These are phyloP conservation scores for Phataginus tricuspis DNA, from an alignment of 2,797 vertebrate species.

Conservation along the genomic window DNA sequence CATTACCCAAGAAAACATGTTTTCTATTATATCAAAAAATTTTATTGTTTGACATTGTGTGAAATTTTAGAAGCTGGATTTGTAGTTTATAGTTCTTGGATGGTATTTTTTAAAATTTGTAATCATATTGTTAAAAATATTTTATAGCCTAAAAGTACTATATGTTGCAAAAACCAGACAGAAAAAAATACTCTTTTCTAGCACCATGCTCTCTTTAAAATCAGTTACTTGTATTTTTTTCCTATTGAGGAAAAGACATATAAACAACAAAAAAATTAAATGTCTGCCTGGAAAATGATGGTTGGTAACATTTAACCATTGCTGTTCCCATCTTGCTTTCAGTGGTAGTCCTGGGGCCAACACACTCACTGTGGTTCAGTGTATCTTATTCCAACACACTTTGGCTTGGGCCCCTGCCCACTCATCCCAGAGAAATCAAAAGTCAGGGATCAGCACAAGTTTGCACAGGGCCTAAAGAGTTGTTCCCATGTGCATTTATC, in stretches of 20 bases:
- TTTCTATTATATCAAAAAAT: constrained; percentile 82
- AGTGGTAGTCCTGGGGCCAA: neutral
- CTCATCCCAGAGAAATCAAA: neutral
- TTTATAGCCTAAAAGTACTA: constrained; percentile 66
- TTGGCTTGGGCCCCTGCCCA: neutral
- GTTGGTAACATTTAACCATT: constrained; percentile 1
- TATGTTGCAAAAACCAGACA: constrained; percentile 40
- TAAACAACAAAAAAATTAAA: constrained; percentile 41
- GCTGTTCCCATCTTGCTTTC: neutral
- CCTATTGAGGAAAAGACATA: constrained; percentile 20
- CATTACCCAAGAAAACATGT: constrained; percentile 82
- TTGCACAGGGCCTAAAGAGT: neutral
- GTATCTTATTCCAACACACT: neutral
- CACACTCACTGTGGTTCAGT: neutral
- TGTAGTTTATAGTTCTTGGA: constrained; percentile 83
- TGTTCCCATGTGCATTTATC: neutral
- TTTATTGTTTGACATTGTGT: constrained; percentile 82
- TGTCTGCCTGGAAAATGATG: constrained; percentile 29
- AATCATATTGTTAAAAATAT: constrained; percentile 83
- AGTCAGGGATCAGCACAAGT: constrained; percentile 9
- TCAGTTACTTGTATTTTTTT: constrained; percentile 38
- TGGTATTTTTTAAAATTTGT: constrained; percentile 83
- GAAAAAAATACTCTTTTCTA: constrained; percentile 13
- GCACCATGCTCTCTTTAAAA: neutral
- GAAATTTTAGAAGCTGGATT: constrained; percentile 82